Percentiles rank a stretch among this genome's conserved stretches.
phyloP scores from a whole-genome alignment of 2,797 vertebrate species.

The Spinibarbus caldwelli region DNA sequence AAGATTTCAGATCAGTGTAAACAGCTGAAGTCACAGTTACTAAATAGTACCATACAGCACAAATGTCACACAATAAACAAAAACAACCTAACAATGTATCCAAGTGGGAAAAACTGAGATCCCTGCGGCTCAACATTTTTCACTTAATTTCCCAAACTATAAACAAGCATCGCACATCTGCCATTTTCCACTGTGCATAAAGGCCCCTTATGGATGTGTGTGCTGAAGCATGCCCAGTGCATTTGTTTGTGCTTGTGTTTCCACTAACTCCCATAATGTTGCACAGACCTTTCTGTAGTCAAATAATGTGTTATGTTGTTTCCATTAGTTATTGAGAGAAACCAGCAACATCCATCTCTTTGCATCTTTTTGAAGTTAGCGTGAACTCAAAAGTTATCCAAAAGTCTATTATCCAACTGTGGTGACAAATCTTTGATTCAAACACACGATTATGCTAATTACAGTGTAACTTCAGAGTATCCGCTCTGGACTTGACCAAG shows the following conservation, averaged over 20 bases:
- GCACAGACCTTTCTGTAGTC: not conserved
- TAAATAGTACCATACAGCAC: not conserved
- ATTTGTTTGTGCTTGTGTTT: not conserved
- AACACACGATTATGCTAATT: not conserved
- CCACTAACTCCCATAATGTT: not conserved
- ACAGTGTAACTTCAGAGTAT: not conserved
- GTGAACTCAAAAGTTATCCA: conserved; percentile 25
- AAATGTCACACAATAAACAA: not conserved
- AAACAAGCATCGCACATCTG: conserved; percentile 17
- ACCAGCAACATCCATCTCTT: conserved; percentile 8
- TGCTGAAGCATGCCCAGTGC: not conserved
- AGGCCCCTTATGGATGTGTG: not conserved
- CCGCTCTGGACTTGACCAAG: not conserved
- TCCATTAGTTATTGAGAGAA: conserved; percentile 12
- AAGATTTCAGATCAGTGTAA: not conserved
- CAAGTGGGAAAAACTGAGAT: not conserved
- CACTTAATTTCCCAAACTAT: conserved; percentile 6
- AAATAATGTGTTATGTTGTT: not conserved
- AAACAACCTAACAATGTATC: not conserved
- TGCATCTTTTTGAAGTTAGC: not conserved
- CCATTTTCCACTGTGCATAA: not conserved
- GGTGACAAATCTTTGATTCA: conserved; percentile 10
- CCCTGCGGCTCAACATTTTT: not conserved
- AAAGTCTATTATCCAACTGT: not conserved
- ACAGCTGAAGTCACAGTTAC: not conserved